Conservation (phyloP, 2,888 invertebrate genomes). For the Sinelater perroti region DNA sequence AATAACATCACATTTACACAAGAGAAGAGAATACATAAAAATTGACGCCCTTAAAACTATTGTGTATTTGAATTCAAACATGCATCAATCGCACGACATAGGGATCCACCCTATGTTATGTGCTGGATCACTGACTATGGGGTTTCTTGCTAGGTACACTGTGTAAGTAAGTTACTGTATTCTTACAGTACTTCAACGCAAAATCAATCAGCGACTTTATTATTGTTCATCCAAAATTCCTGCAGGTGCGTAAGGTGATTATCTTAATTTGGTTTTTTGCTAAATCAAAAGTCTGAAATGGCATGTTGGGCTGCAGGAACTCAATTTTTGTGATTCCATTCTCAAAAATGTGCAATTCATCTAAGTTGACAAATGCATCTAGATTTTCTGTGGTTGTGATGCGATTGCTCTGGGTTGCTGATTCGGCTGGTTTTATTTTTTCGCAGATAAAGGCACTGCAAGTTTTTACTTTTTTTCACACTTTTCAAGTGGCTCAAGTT, state of each 20-base stretch:
- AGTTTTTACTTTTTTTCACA: constrained; percentile 75
- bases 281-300: constrained; percentile 87
- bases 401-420: constrained; percentile 93
- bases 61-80: no score
- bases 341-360: constrained; percentile 88
- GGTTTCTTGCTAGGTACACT: constrained; percentile 94
- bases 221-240: constrained; percentile 94
- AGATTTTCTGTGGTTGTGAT: constrained; percentile 90
- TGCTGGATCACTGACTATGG: constrained; percentile 81
- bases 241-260: constrained; percentile 79
- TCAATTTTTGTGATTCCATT: constrained; percentile 92
- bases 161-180: constrained; percentile 77
- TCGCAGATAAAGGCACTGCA: constrained; percentile 86
- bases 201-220: constrained; percentile 85
- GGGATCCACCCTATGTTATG: constrained; percentile 93
- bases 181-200: constrained; percentile 77
- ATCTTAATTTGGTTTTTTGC: constrained; percentile 85
- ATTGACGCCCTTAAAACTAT: no score
- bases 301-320: constrained; percentile 75
- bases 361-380: constrained; percentile 76
- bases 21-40: no score
- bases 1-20: no score
- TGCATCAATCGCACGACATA: constrained; percentile 72
- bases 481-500: constrained; percentile 83
- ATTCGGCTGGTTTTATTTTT: constrained; percentile 90